A percentile compares a stretch with the other conserved stretches of the same genome.
Evolutionary conservation across 2,888 invertebrate species (phyloP).

Genomic region (Clanis bilineata): DNA sequence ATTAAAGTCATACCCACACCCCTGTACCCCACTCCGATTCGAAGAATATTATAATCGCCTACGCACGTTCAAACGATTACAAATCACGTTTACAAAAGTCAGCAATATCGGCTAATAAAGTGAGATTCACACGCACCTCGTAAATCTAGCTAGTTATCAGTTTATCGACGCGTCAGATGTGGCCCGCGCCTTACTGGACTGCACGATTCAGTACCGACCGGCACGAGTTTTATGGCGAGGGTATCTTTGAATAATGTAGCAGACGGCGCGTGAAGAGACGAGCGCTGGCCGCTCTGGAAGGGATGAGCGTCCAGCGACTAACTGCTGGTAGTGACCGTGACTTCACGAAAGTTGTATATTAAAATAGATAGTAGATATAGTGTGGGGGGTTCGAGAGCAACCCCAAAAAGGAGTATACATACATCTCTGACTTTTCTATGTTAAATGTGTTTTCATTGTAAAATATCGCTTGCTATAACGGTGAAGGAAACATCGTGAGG

Average conservation of each 20-base stretch:
- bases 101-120: constrained; percentile 30
- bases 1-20: no score
- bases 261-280: constrained; percentile 58
- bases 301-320: neutral
- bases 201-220: constrained; percentile 54
- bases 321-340: neutral
- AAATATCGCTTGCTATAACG: no score
- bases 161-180: constrained; percentile 44
- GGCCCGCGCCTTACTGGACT: constrained; percentile 45
- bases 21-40: no score
- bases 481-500: no score
- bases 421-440: no score
- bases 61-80: neutral
- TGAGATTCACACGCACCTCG: constrained; percentile 31
- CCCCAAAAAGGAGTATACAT: no score
- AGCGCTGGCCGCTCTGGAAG: constrained; percentile 24
- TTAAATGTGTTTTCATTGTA: no score
- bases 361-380: no score
- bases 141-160: constrained; percentile 42
- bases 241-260: constrained; percentile 69
- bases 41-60: neutral
- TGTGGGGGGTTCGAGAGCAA: no score
- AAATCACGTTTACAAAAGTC: constrained; percentile 20
- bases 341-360: no score
- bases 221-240: constrained; percentile 59